Percentiles rank a stretch among this genome's conserved stretches.
Evolutionary conservation across 2,888 invertebrate species (phyloP).

Genomic region (Tinea trinotella): DNA sequence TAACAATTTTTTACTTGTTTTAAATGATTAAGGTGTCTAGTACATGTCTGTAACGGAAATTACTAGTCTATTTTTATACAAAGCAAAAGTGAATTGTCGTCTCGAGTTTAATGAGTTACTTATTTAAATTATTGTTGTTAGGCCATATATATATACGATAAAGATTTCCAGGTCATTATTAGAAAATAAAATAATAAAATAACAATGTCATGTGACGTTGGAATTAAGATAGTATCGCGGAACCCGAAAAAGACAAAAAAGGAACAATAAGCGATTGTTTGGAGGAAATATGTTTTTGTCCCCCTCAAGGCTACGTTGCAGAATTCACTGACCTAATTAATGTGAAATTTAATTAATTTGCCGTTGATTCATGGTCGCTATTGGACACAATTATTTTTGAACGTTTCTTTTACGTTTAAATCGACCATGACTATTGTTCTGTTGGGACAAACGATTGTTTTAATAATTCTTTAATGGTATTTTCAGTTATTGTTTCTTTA

Average conservation of each 20-base stretch:
- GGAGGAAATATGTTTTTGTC: conserved; percentile 3
- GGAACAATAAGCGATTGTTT: neutral
- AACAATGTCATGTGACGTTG: too few relatives aligned
- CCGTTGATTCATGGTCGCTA: neutral
- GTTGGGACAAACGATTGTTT: neutral
- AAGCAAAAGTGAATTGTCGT: neutral
- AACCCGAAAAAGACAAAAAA: conserved; percentile 1
- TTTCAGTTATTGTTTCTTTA: too few relatives aligned
- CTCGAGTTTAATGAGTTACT: too few relatives aligned
- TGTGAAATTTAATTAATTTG: conserved; percentile 18
- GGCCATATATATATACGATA: too few relatives aligned
- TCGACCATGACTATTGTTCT: neutral
- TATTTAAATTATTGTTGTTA: too few relatives aligned
- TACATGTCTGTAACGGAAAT: neutral
- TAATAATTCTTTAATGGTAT: too few relatives aligned
- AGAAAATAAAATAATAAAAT: too few relatives aligned
- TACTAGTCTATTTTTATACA: too few relatives aligned
- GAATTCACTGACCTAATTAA: conserved; percentile 16
- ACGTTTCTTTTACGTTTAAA: neutral
- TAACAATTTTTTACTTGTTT: neutral
- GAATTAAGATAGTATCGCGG: neutral
- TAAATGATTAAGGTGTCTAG: neutral
- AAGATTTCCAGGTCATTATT: too few relatives aligned
- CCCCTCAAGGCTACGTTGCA: conserved; percentile 7
- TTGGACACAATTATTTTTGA: conserved; percentile 3